A percentile compares a stretch with the other conserved stretches of the same genome.
Conservation (phyloP, 2,888 invertebrate species). For the Nasonovia ribisnigri region DNA sequence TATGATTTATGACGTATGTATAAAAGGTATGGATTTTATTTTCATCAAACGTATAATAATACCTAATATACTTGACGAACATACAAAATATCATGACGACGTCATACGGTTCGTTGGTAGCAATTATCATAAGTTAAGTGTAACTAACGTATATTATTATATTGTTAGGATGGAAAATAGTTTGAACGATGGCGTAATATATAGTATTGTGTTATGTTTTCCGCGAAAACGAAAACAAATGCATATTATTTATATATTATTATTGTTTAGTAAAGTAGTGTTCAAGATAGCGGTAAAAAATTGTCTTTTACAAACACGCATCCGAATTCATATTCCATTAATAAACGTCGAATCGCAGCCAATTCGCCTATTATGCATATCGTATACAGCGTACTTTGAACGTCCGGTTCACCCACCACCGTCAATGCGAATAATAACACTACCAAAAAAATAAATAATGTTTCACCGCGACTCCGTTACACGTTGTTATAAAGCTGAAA, state of each 20-base stretch:
- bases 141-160: background rate
- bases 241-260: background rate
- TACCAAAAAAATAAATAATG: background rate
- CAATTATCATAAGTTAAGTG: background rate
- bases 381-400: background rate
- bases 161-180: background rate
- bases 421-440: background rate
- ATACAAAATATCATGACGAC: background rate
- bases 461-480: slow-evolving; percentile 10
- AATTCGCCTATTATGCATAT: background rate
- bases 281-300: background rate
- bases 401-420: background rate
- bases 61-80: background rate
- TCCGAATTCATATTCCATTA: background rate
- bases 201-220: background rate
- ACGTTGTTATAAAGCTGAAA: slow-evolving; percentile 45
- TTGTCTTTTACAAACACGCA: background rate
- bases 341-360: background rate
- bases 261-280: background rate
- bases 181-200: background rate
- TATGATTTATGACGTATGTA: background rate
- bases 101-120: background rate
- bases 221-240: background rate
- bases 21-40: background rate
- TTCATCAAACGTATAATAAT: background rate